phyloP scores from a whole-genome alignment of 2,797 vertebrate genomes.

The Sphenopsis melanotis region DNA sequence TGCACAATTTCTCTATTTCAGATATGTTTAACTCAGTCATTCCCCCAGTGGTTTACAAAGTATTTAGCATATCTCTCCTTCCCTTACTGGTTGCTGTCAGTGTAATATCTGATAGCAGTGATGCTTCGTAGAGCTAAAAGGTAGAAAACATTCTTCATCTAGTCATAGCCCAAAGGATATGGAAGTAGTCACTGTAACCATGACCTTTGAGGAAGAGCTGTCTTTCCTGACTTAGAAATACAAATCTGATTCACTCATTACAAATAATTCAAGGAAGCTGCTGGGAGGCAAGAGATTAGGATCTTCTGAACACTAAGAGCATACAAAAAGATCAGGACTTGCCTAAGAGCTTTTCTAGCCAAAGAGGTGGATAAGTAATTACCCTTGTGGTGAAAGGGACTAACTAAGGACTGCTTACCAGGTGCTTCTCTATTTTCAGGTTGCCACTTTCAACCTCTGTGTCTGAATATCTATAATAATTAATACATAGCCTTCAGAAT shows the following conservation, averaged over 20 bases:
- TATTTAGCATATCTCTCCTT: neutral
- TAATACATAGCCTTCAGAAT: neutral
- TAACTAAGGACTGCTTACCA: neutral
- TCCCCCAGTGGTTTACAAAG: neutral
- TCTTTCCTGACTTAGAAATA: conserved; percentile 4
- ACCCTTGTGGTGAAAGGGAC: neutral
- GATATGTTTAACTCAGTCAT: neutral
- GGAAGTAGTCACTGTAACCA: neutral
- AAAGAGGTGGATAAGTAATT: neutral
- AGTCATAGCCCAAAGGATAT: neutral
- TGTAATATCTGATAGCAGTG: neutral
- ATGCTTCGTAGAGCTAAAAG: neutral
- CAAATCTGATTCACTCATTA: neutral
- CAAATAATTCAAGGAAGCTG: neutral
- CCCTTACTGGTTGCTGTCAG: neutral
- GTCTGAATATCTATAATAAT: neutral
- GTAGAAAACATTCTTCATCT: neutral
- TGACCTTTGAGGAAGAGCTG: conserved; percentile 13
- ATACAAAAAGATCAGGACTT: neutral
- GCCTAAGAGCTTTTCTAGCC: neutral
- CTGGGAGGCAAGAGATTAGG: neutral
- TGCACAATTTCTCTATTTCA: neutral
- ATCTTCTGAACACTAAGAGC: neutral
- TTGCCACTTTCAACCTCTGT: neutral
- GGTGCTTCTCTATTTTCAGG: neutral